Conservation (phyloP, 2,113 vertebrate species). For the Oryzias woworae region DNA sequence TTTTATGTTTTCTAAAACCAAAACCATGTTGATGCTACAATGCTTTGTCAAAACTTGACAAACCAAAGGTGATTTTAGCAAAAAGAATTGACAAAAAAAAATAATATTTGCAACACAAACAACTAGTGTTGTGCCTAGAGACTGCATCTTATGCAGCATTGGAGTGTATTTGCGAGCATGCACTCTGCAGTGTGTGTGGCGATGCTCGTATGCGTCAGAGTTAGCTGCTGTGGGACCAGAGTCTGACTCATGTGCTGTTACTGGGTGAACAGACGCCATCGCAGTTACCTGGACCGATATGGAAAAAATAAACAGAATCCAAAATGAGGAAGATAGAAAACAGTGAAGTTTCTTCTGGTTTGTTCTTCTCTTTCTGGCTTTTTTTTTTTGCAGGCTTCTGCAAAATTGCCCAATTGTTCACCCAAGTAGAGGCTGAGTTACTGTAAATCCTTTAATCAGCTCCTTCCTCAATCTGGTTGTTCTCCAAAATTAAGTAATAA, state of each 20-base stretch:
- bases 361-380: conserved; percentile 1
- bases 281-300: conserved; percentile 57
- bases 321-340: conserved; percentile 8
- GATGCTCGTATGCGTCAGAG: conserved; percentile 73
- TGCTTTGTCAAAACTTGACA: no score
- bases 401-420: conserved; percentile 20
- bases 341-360: conserved; percentile 3
- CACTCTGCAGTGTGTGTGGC: conserved; percentile 26
- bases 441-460: conserved; percentile 38
- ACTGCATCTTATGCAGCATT: not conserved
- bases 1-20: no score
- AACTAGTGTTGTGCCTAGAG: not conserved
- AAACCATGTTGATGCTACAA: no score
- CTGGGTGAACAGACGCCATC: conserved; percentile 50
- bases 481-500: conserved; percentile 13
- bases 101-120: no score
- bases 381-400: conserved; percentile 21
- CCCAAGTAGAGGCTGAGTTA: conserved; percentile 23
- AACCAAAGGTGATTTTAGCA: no score
- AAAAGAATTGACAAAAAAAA: no score
- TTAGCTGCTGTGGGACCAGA: conserved; percentile 68
- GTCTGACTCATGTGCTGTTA: conserved; percentile 78
- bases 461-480: conserved; percentile 35
- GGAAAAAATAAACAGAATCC: not conserved
- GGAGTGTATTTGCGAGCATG: conserved; percentile 8